Evolutionary conservation across 2,797 vertebrate genomes (phyloP), one percentile per base, ranked within the genome.

Genomic region (Pygocentrus nattereri): DNA sequence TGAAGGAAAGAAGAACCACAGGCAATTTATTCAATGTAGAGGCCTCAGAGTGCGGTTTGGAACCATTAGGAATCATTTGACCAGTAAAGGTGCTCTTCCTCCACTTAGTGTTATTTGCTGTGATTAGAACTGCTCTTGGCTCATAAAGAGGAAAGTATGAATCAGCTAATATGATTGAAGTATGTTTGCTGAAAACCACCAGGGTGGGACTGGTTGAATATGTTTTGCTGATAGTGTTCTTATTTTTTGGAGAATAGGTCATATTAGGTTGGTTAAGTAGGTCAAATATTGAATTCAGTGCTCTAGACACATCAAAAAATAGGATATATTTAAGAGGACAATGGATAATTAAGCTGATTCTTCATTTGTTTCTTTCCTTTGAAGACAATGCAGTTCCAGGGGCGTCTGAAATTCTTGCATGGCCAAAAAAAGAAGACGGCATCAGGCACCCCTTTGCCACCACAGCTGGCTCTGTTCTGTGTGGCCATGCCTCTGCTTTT

Each of bases 341-440:
- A 0, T 13, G 10, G 16, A 31, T 21, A 25, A 68, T 21, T 31
- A 31, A 65, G 34, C 67, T 15, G 65, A 67, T 23, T 49, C 2
- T 19, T 52, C 4, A 18, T 27, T 44, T 44, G 8, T 6, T 64
- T 25, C 1, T 74, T 75, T 74, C 78, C 67, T 2, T 89, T 75
- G 56, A 41, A 99, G 97, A 97, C 96, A 0, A 97, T 99, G 97
- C 97, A 99, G 92, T 98, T 99, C 89, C 97, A 98, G 92, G 98
- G 98, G 23, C 95, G 95, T 78, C 86, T 99, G 12, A 98, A 97
- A 88, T 97, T 98, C 89, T 95, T 99, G 81, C 93, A 97, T 0
- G 98, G 98, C 27, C 97, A 99, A 91, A 97, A 95, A 83, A 98
- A 96, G 93, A 98, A 96, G 88, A 93, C 93, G 0, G 87, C 90